Base-by-base conservation (phyloP, 2,113 vertebrate genomes). In the Capreolus pygargus region DNA sequence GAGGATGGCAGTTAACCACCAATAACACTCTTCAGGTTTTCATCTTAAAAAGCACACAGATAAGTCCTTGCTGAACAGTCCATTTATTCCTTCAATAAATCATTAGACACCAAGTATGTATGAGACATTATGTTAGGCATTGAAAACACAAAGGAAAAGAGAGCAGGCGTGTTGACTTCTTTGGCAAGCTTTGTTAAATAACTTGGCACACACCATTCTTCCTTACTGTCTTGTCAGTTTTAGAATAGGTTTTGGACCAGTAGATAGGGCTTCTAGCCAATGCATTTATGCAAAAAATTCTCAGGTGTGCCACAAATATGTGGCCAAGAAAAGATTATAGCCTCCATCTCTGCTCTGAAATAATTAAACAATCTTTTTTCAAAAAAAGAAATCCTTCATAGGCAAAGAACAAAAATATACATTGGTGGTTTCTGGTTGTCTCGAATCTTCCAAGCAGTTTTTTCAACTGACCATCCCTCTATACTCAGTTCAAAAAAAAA, bases 141-240 rank as follows among this genome's bases (percentile, higher is more conserved):
- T 76, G 89, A 85, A 58, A 76, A 61, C 47, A 85, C 39, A 94
- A 21, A 47, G 39, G 79, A 50, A 92, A 92, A 87, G 57, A 92
- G 43, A 78, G 23, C 54, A 85, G 17, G 33, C 10, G 16, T 27
- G 15, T 45, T 39, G 21, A 81, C 76, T 67, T 94, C 25, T 67
- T 52, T 91, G 45, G 88, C 67, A 92, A 87, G n/a, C 16, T 33
- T 43, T 83, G 36, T 78, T 95, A 55, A 76, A 94, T 39, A 82
- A 78, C 67, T 91, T 78, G 78, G 86, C 85, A 76, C 4, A 15
- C 23, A 47, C n/a, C 55, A 16, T 60, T 94, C 58, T 94, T 89
- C 50, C 91, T 88, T 88, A 58, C 28, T 96, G 97, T 92, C 81
- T 90, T 85, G 58, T 94, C 76, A 94, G 36, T 90, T 52, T 82